phyloP scores from a whole-genome alignment of 2,113 vertebrate species.

The Synchiropus splendidus region DNA sequence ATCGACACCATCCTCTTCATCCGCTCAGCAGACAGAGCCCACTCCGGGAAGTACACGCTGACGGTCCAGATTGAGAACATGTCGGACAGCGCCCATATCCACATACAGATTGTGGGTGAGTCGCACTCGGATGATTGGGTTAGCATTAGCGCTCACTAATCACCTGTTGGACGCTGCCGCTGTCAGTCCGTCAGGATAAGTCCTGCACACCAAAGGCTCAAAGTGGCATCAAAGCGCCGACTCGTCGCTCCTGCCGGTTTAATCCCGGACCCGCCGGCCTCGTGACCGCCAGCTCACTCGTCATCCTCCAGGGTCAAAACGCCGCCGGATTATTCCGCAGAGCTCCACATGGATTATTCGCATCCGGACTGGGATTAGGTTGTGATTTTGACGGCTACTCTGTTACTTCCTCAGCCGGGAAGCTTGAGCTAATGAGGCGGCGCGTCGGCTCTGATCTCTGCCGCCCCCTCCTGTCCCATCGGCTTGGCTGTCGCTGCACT shows the following conservation, averaged over 20 bases:
- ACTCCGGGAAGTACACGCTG: conserved; percentile 79
- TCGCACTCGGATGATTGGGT: not conserved
- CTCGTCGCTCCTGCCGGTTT: conserved; percentile 14
- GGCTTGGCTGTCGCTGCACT: conserved; percentile 30
- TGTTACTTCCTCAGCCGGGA: conserved; percentile 42
- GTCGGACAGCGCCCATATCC: conserved; percentile 68
- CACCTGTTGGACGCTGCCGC: not conserved
- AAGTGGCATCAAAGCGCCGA: conserved; percentile 48
- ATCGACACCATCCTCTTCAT: conserved; percentile 82
- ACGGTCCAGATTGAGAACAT: conserved; percentile 77
- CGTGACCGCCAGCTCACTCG: conserved; percentile 15
- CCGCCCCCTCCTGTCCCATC: not conserved
- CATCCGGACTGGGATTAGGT: conserved; percentile 43
- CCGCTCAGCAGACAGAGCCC: conserved; percentile 65
- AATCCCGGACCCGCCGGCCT: conserved; percentile 44
- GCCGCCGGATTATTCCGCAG: conserved; percentile 44
- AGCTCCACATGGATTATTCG: conserved; percentile 52
- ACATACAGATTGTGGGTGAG: conserved; percentile 80
- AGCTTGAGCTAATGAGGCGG: conserved; percentile 55
- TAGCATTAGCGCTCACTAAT: not conserved
- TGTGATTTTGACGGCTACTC: conserved; percentile 48
- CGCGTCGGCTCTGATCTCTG: conserved; percentile 24
- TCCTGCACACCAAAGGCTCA: not conserved
- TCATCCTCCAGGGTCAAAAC: conserved; percentile 32
- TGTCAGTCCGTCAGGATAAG: not conserved